Base-by-base conservation (phyloP, 2,797 vertebrate genomes). In the Pyrocephalus nanus region DNA sequence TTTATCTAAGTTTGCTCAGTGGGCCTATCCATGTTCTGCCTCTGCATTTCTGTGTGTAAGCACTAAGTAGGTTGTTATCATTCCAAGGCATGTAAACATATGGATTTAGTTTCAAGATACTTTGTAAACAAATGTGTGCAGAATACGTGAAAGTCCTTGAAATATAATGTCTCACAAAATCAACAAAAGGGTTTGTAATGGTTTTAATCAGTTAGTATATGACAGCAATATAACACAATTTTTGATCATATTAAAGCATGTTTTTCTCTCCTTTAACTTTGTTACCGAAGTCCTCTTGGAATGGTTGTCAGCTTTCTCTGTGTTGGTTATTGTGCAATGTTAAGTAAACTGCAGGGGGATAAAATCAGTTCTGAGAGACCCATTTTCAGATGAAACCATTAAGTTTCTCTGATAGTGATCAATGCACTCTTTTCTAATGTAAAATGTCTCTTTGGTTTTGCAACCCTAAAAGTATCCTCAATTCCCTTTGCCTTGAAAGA, bases 61-160 rank as follows among this genome's bases (percentile, higher is more conserved):
- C 67, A 54, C 65, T 91, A 86, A 92, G 60, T n/a, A 70, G 77
- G 47, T 71, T 96, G 88, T 85, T 97, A 47, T 43, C 93, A 43
- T 48, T 93, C 95, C 66, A 86, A 96, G 88, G 75, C 92, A 66
- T 65, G 27, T 79, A 93, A 97, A 92, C 43, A 32, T 81, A 93
- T 95, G 89, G 94, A 96, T 97, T 97, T 96, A 27, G 32, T 95
- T 96, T 97, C 95, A 97, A 95, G 94, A 86, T 92, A 96, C 96
- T 96, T 97, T 96, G 88, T 96, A 97, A 97, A 92, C 70, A 97
- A 96, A 84, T 92, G 6, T 92, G 55, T 93, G 82, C 77, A 77
- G 96, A 94, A 74, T 93, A 81, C 25, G 47, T 95, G 66, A 74
- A 95, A 96, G 71, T 91, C 90, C 53, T 94, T 88, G 66, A 76